These are phyloP conservation scores for Hydrolagus colliei DNA, from an alignment of 2,797 vertebrate genomes.

Conservation along the genomic window DNA sequence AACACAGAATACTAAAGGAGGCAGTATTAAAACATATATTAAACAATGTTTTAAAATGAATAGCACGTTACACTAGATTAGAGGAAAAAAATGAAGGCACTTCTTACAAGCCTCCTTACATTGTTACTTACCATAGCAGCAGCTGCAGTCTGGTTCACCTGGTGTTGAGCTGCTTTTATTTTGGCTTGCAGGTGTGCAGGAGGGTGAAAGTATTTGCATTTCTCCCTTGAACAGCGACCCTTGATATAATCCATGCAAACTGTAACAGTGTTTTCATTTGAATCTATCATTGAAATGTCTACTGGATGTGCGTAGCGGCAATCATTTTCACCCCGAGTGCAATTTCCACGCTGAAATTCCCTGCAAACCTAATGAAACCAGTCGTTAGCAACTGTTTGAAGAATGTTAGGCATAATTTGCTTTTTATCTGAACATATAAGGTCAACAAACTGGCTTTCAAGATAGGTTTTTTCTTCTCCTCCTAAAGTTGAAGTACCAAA, in stretches of 20 bases:
- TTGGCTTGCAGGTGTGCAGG: conserved; percentile 95
- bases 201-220: conserved; percentile 99
- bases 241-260: conserved; percentile 99
- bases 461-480: conserved; percentile 1
- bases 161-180: conserved; percentile 95
- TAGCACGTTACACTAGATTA: too few species aligned
- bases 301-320: conserved; percentile 94
- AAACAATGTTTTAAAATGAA: too few species aligned
- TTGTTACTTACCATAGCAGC: conserved; percentile 72
- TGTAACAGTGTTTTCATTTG: conserved; percentile 91
- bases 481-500: background rate
- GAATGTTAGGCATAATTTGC: background rate
- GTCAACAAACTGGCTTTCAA: conserved; percentile 12
- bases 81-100: background rate
- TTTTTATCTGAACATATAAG: background rate
- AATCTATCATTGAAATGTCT: conserved; percentile 90
- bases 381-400: conserved; percentile 5
- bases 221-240: conserved; percentile 91
- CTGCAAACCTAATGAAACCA: conserved; percentile 77
- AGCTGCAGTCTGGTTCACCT: conserved; percentile 81
- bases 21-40: background rate
- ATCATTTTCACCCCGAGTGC: conserved; percentile 90
- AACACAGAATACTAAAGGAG: background rate
- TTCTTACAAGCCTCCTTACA: background rate
- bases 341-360: conserved; percentile 95